Base-by-base conservation (phyloP, 2,113 vertebrate genomes). In the Myiopsitta monachus region DNA sequence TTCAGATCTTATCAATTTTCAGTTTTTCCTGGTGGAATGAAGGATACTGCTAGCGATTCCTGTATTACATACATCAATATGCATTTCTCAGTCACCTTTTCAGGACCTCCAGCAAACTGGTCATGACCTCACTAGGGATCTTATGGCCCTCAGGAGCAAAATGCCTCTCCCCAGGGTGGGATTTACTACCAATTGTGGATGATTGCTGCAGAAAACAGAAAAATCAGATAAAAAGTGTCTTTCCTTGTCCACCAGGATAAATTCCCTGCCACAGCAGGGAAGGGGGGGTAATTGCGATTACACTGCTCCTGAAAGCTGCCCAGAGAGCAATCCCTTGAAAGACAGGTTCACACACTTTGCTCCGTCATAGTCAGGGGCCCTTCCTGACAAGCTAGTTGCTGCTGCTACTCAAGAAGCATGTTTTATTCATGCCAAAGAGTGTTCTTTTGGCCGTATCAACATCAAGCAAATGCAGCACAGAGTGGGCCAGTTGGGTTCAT, bases 351-450 rank as follows among this genome's bases (percentile, higher is more conserved):
- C 41, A 10, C 46, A 4, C 52, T 30, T 46, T 64, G 61, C 61
- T 82, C 55, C n/a, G 91, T 57, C 92, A 51, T 5, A 46, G 57
- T 36, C 82, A 47, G 70, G 68, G 55, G n/a, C 47, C 89, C 54
- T 72, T 30, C 30, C 82, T 67, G 80, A 75, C 77, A 64, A 89
- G 70, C 46, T 38, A 11, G 4, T 55, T 64, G 73, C 80, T 52
- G 85, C 91, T 52, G 73, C 91, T 87, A 14, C 94, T 87, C 46
- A 11, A 88, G 89, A 14, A 74, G 51, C 74, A 87, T 87, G 39
- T 94, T 93, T 85, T 88, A 90, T 88, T 64, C 74, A 93, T 93
- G 87, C 80, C 74, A 1, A 2, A 81, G 59, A 92, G 85, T 10
- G 57, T 39, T 77, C 74, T 74, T 55, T 46, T 8, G 4, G 88